Evolutionary conservation across 2,113 vertebrate genomes (phyloP), one percentile per base, ranked within the genome.

Genomic region (Brachyhypopomus occidentalis): DNA sequence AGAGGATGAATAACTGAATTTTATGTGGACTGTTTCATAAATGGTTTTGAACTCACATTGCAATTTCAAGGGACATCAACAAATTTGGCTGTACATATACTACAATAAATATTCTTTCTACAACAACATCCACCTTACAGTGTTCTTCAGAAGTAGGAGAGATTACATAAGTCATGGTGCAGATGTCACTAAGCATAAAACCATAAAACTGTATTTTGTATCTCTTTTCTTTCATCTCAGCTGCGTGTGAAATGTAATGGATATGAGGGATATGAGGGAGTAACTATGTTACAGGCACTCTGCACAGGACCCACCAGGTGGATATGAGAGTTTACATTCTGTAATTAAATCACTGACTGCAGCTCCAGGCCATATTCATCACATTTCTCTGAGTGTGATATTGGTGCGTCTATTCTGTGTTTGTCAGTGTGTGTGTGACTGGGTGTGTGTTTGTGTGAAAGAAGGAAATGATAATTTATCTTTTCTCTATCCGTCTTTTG

Each of bases 351-450:
- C 45, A 66, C 72, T 66, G 30, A 67, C 66, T 38, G 20, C 59
- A 67, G 30, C 30, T 78, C 30, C 45, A 73, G 63, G 67, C 60
- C 22, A 56, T 7, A 56, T 77, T 78, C 75, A 17, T 27, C 81
- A 78, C 81, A 25, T 78, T 69, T 55, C 67, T 55, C 30, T 67
- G 62, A 63, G 77, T 79, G 77, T 79, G 72, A 78, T 58, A 83
- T 83, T 83, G 70, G 63, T n/a, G 71, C 73, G 70, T 58, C 23
- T 56, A 27, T 45, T 70, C 38, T 71, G 20, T 27, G 11, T 78
- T 25, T 38, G 69, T 19, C 38, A 3, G 71, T 70, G 17, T 19
- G 8, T 77, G 23, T 36, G 58, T 19, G 56, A 2, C 30, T 5
- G 16, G 1, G 11, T 11, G 19, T 17, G 58, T 34, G 4, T 36